Percentiles rank a stretch among this genome's conserved stretches.
phyloP scores from a whole-genome alignment of 1,140 invertebrate genomes.

The Protaetia brevitarsis region DNA sequence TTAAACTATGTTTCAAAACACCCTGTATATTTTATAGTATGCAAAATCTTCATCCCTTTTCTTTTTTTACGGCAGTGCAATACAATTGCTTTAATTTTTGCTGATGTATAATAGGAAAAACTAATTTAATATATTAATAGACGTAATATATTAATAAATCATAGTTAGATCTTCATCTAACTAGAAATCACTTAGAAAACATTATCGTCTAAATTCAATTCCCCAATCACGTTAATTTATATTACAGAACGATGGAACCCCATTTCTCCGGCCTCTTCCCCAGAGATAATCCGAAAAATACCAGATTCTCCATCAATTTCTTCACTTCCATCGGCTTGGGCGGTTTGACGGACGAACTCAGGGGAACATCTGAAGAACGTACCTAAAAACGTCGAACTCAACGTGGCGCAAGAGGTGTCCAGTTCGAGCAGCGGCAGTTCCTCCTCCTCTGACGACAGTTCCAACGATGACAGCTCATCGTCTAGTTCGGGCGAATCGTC shows the following conservation, averaged over 20 bases:
- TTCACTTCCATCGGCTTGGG: slow-evolving; percentile 98
- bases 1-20: no score
- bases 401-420: slow-evolving; percentile 40
- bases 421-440: slow-evolving; percentile 32
- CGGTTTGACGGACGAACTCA: slow-evolving; percentile 89
- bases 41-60: no score
- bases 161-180: no score
- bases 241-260: slow-evolving; percentile 70
- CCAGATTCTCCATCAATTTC: slow-evolving; percentile 98
- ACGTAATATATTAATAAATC: no score
- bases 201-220: no score
- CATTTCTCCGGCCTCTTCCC: slow-evolving; percentile 94
- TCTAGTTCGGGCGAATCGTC: slow-evolving; percentile 31
- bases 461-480: slow-evolving; percentile 19
- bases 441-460: slow-evolving; percentile 33
- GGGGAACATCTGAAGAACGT: slow-evolving; percentile 86
- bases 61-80: no score
- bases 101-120: no score
- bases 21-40: no score
- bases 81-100: no score
- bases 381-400: slow-evolving; percentile 59
- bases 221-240: slow-evolving; percentile 29
- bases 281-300: slow-evolving; percentile 93
- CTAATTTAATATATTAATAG: no score
- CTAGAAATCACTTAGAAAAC: no score